Conservation (phyloP, 1,140 invertebrate genomes). For the Steinernema feltiae region DNA sequence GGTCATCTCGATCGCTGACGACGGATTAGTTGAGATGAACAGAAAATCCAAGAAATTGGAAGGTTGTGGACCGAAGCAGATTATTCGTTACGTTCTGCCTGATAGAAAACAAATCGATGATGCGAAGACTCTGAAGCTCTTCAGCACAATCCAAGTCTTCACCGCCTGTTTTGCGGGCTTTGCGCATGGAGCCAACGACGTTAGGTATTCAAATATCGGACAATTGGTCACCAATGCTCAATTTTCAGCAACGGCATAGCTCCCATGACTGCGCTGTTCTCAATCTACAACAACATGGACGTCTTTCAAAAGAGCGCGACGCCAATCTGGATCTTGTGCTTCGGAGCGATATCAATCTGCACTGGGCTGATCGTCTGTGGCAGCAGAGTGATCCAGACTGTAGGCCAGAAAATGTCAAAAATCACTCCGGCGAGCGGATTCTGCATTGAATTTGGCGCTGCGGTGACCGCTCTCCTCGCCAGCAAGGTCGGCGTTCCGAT, state of each 20-base stretch:
- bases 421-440: slow-evolving; percentile 66
- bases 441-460: slow-evolving; percentile 87
- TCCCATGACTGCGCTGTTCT: slow-evolving; percentile 77
- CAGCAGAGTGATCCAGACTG: slow-evolving; percentile 48
- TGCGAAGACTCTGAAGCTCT: slow-evolving; percentile 9
- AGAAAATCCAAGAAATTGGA: not conserved
- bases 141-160: slow-evolving; percentile 65
- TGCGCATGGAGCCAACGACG: slow-evolving; percentile 96
- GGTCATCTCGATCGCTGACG: not conserved
- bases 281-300: slow-evolving; percentile 24
- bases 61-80: not conserved
- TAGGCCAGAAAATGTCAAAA: slow-evolving; percentile 48
- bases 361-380: slow-evolving; percentile 50
- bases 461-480: slow-evolving; percentile 84
- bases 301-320: slow-evolving; percentile 27
- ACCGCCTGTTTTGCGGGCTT: slow-evolving; percentile 94
- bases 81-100: not conserved
- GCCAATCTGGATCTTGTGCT: slow-evolving; percentile 40
- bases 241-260: slow-evolving; percentile 76
- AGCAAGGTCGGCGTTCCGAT: slow-evolving; percentile 91
- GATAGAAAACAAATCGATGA: not conserved
- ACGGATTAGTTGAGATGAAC: not conserved
- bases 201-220: slow-evolving; percentile 62
- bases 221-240: not conserved
- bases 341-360: slow-evolving; percentile 42